Percentiles rank a stretch among this genome's conserved stretches.
These are phyloP conservation scores for Todiramphus chloris DNA, from an alignment of 2,113 vertebrate species.

Conservation along the genomic window DNA sequence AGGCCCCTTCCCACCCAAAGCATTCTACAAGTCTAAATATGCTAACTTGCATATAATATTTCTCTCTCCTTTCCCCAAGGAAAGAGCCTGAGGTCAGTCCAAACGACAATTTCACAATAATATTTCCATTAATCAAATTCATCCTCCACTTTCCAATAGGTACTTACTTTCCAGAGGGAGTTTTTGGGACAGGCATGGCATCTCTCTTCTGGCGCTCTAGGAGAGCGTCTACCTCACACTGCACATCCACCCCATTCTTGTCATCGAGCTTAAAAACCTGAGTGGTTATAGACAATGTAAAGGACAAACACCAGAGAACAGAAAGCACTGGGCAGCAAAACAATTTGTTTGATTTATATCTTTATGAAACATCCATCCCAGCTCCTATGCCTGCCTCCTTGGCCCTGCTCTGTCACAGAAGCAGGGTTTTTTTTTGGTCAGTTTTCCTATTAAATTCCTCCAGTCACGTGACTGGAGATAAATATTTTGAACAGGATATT, in stretches of 20 bases:
- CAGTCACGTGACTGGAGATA: rapidly evolving
- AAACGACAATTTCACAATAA: background rate
- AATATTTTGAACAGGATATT: background rate
- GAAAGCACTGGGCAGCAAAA: background rate
- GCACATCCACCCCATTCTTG: constrained; percentile 93
- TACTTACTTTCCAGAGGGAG: constrained; percentile 81
- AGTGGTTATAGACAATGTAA: background rate
- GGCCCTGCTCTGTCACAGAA: background rate
- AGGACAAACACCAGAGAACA: background rate
- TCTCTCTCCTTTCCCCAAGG: background rate
- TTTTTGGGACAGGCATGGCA: constrained; percentile 77
- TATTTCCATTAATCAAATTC: background rate
- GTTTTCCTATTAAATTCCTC: background rate
- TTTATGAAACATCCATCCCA: background rate
- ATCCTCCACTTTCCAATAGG: rapidly evolving
- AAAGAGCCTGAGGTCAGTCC: background rate
- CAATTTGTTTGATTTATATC: too few relatives aligned
- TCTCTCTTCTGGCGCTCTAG: constrained; percentile 92
- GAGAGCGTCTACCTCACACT: constrained; percentile 91
- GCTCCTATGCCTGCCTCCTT: background rate
- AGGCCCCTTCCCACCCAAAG: background rate
- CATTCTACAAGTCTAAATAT: background rate
- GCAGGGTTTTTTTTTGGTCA: background rate
- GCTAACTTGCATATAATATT: background rate
- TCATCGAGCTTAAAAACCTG: constrained; percentile 96